Base-by-base conservation (phyloP, 2,888 invertebrate species). In the Chaetogeoica ovagalla region DNA sequence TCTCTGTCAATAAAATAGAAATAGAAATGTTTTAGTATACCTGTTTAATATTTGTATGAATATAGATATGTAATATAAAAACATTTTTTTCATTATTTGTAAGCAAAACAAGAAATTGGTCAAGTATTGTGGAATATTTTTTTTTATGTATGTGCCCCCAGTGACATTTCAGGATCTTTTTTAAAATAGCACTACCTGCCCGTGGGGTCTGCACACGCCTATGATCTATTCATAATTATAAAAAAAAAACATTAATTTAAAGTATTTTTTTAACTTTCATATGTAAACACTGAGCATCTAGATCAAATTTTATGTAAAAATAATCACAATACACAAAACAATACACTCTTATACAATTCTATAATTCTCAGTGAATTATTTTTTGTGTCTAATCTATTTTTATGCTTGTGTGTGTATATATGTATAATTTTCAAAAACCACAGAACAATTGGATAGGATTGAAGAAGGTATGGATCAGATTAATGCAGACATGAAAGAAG, bases 401-500 rank as follows among this genome's bases (percentile, higher is more conserved):
- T 63, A 4, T 30, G 30, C 4, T 1, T 74, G 11, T 71, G 70
- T 23, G 71, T 60, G 59, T 55, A 17, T 66, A 43, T 37, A 23
- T 66, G 57, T 73, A 23, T 59, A 57, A 59, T 68, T 76, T 68
- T 68, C 59, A 66, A 76, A 76, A 57, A 82, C 83, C 87, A 86
- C 87, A 97, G 99, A 99, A 88, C 99, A 99, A 95, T 90, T 99
- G 92, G 99, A 99, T 89, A 92, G 98, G 86, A 96, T 98, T 88
- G 99, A 99, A 89, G 98, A 98, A 89, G 98, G 98, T 63, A 97
- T 99, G 97, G 99, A 99, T 89, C 97, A 98, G 88, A 99, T 99
- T 89, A 99, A 99, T 89, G 94, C 96, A 83, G 99, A 99, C 88
- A 99, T 99, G 99, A 92, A 93, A 86, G 98, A 99, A 87, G 99